phyloP scores from a whole-genome alignment of 2,797 vertebrate species.

The Sebastiscus albofasciatus region DNA sequence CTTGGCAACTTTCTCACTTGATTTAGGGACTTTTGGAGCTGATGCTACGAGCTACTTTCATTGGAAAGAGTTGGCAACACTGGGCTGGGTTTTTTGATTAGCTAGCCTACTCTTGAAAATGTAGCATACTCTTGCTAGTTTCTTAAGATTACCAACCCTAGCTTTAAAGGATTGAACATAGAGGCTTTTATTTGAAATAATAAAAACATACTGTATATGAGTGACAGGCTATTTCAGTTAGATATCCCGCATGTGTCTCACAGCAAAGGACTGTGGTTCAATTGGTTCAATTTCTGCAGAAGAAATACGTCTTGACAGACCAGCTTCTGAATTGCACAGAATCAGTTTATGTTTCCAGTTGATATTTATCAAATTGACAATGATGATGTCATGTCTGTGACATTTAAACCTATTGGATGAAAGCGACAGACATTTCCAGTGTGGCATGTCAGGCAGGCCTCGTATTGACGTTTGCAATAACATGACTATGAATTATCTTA shows the following conservation, averaged over 20 bases:
- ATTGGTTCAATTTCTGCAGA: neutral
- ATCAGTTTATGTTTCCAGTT: conserved; percentile 19
- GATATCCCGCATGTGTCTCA: neutral
- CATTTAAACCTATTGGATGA: conserved; percentile 30
- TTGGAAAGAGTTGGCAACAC: no score
- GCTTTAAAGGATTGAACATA: neutral
- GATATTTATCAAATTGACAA: conserved; percentile 24
- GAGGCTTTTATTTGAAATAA: neutral
- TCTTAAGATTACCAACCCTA: no score
- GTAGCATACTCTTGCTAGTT: no score
- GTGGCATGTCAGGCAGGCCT: neutral
- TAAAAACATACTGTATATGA: neutral
- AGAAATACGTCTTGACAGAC: neutral
- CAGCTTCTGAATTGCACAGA: conserved; percentile 1
- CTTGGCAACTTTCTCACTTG: no score
- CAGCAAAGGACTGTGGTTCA: neutral
- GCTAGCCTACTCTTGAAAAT: no score
- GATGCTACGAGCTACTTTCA: no score
- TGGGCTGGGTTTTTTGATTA: no score
- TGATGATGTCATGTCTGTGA: conserved; percentile 28
- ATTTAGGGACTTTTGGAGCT: no score
- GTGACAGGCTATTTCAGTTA: neutral
- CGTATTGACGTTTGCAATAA: neutral
- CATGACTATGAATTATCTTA: neutral
- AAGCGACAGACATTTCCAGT: neutral